Percentiles rank a stretch among this genome's conserved stretches.
phyloP scores from a whole-genome alignment of 2,888 invertebrate species.

The Drosophila phalerata region DNA sequence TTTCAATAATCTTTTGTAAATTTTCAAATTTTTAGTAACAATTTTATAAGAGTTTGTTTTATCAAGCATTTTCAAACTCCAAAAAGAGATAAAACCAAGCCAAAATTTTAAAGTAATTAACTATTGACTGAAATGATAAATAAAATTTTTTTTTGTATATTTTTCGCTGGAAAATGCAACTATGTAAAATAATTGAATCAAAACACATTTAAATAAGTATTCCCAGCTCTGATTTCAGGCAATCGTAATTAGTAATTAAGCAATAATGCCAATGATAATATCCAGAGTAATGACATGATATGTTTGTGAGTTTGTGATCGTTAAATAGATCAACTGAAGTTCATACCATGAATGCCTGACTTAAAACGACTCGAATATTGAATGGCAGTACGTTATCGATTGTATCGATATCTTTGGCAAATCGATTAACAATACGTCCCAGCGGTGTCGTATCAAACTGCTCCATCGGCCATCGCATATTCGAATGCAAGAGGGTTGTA shows the following conservation, averaged over 20 bases:
- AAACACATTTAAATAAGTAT: too few species aligned
- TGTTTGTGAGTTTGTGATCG: not conserved
- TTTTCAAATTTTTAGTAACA: too few species aligned
- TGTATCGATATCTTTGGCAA: slow-evolving; percentile 88
- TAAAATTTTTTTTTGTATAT: too few species aligned
- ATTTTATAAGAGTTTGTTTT: too few species aligned
- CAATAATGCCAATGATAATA: slow-evolving; percentile 8
- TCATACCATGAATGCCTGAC: slow-evolving; percentile 85
- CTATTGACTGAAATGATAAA: too few species aligned
- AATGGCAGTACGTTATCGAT: slow-evolving; percentile 87
- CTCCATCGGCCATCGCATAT: slow-evolving; percentile 90
- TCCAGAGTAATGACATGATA: slow-evolving; percentile 1
- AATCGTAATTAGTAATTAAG: slow-evolving; percentile 7
- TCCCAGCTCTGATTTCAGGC: not conserved
- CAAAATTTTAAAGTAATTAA: too few species aligned
- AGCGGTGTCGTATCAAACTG: slow-evolving; percentile 93
- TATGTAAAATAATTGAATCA: too few species aligned
- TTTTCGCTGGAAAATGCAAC: too few species aligned
- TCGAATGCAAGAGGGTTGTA: slow-evolving; percentile 87
- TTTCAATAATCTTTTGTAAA: too few species aligned
- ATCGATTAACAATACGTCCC: slow-evolving; percentile 91
- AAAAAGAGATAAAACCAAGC: too few species aligned
- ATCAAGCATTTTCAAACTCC: too few species aligned
- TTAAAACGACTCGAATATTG: slow-evolving; percentile 84
- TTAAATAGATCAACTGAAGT: slow-evolving; percentile 3